Evolutionary conservation across 2,888 invertebrate genomes (phyloP).

Genomic region (Meteorus colon): DNA sequence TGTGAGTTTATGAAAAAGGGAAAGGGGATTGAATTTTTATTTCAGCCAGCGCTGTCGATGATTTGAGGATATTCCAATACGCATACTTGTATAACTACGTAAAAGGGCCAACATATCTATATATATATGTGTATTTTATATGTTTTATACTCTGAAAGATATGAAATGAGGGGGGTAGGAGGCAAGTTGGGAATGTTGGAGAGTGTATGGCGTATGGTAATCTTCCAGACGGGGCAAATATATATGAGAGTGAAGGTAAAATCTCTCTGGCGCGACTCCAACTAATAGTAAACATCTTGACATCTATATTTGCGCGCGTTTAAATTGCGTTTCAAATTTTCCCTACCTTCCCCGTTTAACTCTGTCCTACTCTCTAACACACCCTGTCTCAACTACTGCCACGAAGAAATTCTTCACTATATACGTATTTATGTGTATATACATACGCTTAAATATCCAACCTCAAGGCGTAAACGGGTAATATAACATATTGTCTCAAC

Average conservation of each 20-base stretch:
- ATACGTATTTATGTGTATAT: background rate
- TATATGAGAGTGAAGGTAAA: conserved; percentile 12
- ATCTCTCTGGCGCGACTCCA: conserved; percentile 62
- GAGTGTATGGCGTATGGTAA: conserved; percentile 58
- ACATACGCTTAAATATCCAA: background rate
- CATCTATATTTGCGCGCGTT: conserved; percentile 66
- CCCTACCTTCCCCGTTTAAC: conserved; percentile 22
- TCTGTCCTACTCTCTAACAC: conserved; percentile 29
- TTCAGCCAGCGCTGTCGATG: conserved; percentile 45
- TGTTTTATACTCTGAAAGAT: conserved; percentile 22
- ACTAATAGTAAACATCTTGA: conserved; percentile 70
- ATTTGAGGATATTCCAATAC: conserved; percentile 41
- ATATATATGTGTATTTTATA: background rate
- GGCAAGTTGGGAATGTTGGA: background rate
- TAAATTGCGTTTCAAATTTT: conserved; percentile 65
- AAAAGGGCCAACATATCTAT: background rate
- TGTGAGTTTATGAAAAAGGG: conserved; percentile 44
- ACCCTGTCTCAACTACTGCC: conserved; percentile 14
- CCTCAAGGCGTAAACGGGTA: conserved; percentile 4
- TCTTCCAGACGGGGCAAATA: conserved; percentile 50
- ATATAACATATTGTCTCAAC: background rate
- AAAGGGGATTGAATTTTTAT: conserved; percentile 46
- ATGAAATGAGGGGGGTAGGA: conserved; percentile 14
- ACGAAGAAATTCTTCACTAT: background rate
- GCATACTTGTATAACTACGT: background rate